A percentile compares a stretch with the other conserved stretches of the same genome.
Evolutionary conservation across 2,888 invertebrate species (phyloP).

Genomic region (Catocala fraxini): DNA sequence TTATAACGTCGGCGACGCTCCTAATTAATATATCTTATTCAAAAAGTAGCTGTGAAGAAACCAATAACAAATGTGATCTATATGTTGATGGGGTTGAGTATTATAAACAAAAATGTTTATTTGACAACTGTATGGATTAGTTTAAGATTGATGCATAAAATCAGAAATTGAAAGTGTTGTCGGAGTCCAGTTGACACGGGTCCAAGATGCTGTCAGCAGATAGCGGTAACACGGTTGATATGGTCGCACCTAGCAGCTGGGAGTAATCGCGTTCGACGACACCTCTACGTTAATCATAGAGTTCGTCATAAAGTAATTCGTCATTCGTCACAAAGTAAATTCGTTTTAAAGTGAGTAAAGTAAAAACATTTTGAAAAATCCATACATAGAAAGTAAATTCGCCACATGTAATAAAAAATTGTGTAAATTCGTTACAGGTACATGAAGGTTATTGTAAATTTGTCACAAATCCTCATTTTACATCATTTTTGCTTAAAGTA

Average conservation of each 20-base stretch:
- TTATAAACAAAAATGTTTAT: not conserved
- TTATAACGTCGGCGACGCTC: slow-evolving; percentile 5
- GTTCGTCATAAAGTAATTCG: too few species aligned
- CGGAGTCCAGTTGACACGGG: slow-evolving; percentile 75
- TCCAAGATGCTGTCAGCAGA: slow-evolving; percentile 85
- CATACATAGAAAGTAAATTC: too few species aligned
- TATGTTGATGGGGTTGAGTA: slow-evolving; percentile 3
- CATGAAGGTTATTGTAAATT: too few species aligned
- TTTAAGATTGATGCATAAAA: slow-evolving; percentile 22
- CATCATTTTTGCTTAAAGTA: too few species aligned
- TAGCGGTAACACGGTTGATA: slow-evolving; percentile 79
- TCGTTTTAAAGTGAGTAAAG: too few species aligned
- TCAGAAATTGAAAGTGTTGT: slow-evolving; percentile 75
- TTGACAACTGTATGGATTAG: not conserved
- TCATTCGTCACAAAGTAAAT: too few species aligned
- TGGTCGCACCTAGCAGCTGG: slow-evolving; percentile 58
- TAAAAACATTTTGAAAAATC: too few species aligned
- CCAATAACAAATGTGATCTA: not conserved
- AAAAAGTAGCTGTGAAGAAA: not conserved
- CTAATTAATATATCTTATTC: slow-evolving; percentile 11
- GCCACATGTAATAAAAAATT: too few species aligned
- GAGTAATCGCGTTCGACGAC: slow-evolving; percentile 68
- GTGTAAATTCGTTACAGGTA: too few species aligned
- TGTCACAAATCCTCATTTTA: too few species aligned
- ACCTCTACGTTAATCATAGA: slow-evolving; percentile 69